These are phyloP conservation scores for Dipodomys ordii DNA, from an alignment of 2,113 vertebrate genomes.

Conservation along the genomic window DNA sequence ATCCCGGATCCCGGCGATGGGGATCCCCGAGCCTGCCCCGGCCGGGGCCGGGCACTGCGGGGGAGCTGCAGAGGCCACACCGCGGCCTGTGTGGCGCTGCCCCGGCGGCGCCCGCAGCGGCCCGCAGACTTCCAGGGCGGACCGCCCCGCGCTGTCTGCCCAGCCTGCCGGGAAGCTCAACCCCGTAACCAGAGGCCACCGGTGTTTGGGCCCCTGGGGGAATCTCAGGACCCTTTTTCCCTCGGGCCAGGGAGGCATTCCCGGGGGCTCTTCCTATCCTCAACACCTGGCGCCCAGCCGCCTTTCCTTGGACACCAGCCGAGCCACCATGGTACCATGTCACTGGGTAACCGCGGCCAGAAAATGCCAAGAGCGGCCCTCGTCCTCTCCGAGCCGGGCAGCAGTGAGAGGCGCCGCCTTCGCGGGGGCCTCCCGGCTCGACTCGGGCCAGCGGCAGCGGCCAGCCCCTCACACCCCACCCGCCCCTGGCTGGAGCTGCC, in stretches of 20 bases:
- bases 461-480: background rate
- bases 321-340: fast-evolving
- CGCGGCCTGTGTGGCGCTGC: background rate
- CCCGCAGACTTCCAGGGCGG: background rate
- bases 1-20: too few relatives aligned
- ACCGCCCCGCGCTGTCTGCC: background rate
- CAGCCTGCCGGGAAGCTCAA: fast-evolving
- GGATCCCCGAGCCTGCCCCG: too few relatives aligned
- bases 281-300: background rate
- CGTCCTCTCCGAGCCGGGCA: too few relatives aligned
- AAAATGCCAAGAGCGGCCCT: background rate
- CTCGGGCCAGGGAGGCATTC: background rate
- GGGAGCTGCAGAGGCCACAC: background rate
- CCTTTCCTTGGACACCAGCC: background rate
- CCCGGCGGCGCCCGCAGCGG: background rate
- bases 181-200: conserved; percentile 56
- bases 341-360: background rate
- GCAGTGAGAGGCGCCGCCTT: too few relatives aligned
- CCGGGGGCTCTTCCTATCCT: background rate
- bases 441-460: background rate
- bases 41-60: too few relatives aligned
- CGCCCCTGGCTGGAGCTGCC: too few relatives aligned
- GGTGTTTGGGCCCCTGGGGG: conserved; percentile 24
- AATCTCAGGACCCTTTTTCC: background rate
- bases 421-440: background rate